A percentile compares a stretch with the other conserved stretches of the same genome.
Conservation (phyloP, 2,113 vertebrate genomes). For the Anoplopoma fimbria region DNA sequence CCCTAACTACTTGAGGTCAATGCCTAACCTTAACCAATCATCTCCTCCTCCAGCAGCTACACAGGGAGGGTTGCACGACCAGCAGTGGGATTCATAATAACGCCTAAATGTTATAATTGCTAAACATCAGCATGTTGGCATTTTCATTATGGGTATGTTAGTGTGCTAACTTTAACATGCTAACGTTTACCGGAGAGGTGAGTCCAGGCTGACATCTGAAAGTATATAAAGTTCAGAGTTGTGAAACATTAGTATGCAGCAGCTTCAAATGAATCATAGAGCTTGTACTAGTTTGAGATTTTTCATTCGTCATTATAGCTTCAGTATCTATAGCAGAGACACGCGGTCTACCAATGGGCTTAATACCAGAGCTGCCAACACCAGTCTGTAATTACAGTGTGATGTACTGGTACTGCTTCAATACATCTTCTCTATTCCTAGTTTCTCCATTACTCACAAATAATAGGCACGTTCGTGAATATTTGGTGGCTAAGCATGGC, state of each 20-base stretch:
- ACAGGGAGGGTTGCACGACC: no score
- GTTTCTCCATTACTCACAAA: not conserved
- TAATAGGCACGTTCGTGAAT: not conserved
- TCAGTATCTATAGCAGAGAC: not conserved
- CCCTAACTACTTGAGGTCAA: no score
- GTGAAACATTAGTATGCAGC: no score
- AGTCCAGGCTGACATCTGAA: not conserved
- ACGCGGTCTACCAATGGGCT: no score
- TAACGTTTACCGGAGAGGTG: not conserved
- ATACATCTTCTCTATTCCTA: not conserved
- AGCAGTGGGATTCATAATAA: no score
- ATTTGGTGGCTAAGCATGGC: not conserved
- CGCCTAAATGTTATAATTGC: no score
- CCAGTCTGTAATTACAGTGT: not conserved
- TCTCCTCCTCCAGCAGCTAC: no score
- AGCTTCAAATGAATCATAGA: not conserved
- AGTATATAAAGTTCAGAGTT: not conserved
- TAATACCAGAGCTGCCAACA: no score
- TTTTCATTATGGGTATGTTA: not conserved
- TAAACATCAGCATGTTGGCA: not conserved
- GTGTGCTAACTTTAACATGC: not conserved
- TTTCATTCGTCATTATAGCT: not conserved
- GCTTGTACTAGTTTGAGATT: not conserved
- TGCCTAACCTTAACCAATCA: no score
- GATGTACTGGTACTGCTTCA: not conserved